These are phyloP conservation scores for Psilopogon haemacephalus DNA, from an alignment of 2,113 vertebrate species.

Conservation along the genomic window DNA sequence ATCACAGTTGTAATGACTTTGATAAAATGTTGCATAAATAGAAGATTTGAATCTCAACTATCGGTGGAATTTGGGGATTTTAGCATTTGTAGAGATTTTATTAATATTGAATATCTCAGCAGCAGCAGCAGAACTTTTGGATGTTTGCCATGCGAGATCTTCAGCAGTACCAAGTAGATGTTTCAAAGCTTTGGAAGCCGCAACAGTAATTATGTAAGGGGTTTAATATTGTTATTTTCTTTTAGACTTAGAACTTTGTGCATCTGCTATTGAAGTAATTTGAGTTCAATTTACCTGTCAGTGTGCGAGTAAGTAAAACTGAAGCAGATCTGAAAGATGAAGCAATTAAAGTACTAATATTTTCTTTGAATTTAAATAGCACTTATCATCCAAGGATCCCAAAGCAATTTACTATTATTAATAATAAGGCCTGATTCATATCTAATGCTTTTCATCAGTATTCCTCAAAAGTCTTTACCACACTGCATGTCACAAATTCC, in stretches of 20 bases:
- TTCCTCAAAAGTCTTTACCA: slow-evolving; percentile 36
- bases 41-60: slow-evolving; percentile 18
- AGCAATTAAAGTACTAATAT: slow-evolving; percentile 66
- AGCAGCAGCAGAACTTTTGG: neutral
- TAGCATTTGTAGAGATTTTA: neutral
- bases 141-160: neutral
- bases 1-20: slow-evolving; percentile 13
- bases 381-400: slow-evolving; percentile 47
- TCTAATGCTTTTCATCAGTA: slow-evolving; percentile 47
- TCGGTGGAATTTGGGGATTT: slow-evolving; percentile 19
- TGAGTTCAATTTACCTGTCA: slow-evolving; percentile 22
- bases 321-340: slow-evolving; percentile 43
- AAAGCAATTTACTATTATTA: slow-evolving; percentile 65
- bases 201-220: neutral
- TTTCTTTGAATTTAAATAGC: slow-evolving; percentile 62
- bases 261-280: neutral
- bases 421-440: slow-evolving; percentile 51
- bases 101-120: neutral
- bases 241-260: neutral
- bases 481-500: slow-evolving; percentile 32
- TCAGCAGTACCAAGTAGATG: neutral
- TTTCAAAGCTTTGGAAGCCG: neutral
- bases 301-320: slow-evolving; percentile 17
- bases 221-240: neutral
- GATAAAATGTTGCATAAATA: neutral